Base-by-base conservation (phyloP, 2,797 vertebrate genomes). In the Bovichtus variegatus region DNA sequence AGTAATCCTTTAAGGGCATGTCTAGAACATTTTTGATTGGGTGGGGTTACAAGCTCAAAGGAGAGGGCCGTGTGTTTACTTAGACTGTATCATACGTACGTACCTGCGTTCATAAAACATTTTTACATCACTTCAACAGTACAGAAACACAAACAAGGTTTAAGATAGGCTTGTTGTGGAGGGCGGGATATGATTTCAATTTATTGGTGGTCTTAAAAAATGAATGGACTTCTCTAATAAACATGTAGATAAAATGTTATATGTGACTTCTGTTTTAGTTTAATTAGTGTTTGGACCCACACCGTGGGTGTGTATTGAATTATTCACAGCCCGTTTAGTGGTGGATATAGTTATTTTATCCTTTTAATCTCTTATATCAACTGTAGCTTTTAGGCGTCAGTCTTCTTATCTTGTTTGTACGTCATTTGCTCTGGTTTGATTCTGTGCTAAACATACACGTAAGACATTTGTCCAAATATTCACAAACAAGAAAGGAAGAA, bases 1-100 rank as follows among this genome's bases (percentile, higher is more conserved):
- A 15, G 34, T 87, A 83, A 89, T 87, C 69, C 51, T 60, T 69
- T 80, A 79, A 79, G 74, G 61, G 49, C 23, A 10, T 46, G 74
- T 69, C 69, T 54, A n/a, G 41, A 79, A 66, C 43, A 62, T 64
- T 81, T n/a, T 65, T 40, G 19, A 71, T 58, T 34, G 11, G 63
- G 23, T 41, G 23, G 50, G 41, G 59, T 67, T 55, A 66, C 5
- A 1, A 43, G 13, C 57, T 64, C 29, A 54, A 50, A 62, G 57
- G 49, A 31, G 8, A 41, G 7, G 53, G 18, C 34, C 31, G 50
- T 1, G 23, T 61, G 27, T 54, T 63, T 44, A 49, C 34, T 29
- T 23, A 3, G 57, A 43, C 2, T 47, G 1, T 10, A 38, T 71
- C 10, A 51, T n/a, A 46, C 25, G 44, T 40, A 11, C 12, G 31